Conservation (phyloP, 2,888 invertebrate species). For the Idaea aversata region DNA sequence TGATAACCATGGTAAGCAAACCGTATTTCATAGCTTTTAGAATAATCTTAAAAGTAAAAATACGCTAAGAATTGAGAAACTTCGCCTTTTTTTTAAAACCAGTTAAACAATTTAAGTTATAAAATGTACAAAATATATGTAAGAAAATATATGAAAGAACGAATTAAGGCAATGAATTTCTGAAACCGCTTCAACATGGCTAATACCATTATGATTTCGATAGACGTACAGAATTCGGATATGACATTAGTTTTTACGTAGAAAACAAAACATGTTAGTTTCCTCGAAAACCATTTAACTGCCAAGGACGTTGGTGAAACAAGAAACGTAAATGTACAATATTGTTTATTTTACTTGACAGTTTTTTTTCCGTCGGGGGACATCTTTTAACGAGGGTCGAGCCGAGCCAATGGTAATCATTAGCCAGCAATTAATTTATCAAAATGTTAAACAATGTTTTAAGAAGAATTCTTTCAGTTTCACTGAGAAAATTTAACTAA, state of each 20-base stretch:
- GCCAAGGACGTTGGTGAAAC: background rate
- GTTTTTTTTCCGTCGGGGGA: background rate
- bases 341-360: background rate
- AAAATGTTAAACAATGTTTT: background rate
- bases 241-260: background rate
- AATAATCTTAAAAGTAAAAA: no score
- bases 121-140: no score
- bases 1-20: no score
- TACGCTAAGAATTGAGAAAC: no score
- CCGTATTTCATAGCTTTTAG: no score
- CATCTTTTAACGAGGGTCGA: background rate
- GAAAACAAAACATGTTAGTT: background rate
- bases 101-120: no score
- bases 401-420: background rate
- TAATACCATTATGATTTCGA: background rate
- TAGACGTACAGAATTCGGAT: background rate
- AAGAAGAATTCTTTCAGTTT: background rate
- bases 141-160: no score
- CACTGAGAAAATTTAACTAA: background rate
- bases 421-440: background rate
- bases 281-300: background rate
- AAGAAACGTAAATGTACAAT: background rate
- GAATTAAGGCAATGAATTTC: background rate
- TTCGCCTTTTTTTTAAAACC: no score
- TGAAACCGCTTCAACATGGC: background rate